These are phyloP conservation scores for Brachionichthys hirsutus DNA, from an alignment of 2,113 vertebrate species.

Conservation along the genomic window DNA sequence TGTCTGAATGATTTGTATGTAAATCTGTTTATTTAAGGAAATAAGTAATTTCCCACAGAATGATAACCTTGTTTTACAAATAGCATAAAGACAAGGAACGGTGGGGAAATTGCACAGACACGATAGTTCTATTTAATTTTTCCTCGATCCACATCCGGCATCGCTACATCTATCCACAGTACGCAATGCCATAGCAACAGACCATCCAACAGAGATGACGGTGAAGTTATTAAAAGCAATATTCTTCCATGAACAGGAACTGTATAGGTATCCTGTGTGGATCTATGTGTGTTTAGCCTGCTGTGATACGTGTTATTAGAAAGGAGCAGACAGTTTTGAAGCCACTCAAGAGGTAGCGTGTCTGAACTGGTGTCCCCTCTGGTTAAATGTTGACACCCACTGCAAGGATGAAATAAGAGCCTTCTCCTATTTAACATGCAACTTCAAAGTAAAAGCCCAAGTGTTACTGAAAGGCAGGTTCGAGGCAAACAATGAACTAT, in stretches of 20 bases:
- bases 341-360: conserved; percentile 33
- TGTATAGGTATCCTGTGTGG: conserved; percentile 42
- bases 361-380: conserved; percentile 39
- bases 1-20: background rate
- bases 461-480: background rate
- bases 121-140: conserved; percentile 8
- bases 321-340: conserved; percentile 50
- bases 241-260: conserved; percentile 36
- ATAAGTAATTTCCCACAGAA: conserved; percentile 2
- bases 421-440: background rate
- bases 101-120: conserved; percentile 5
- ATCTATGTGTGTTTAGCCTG: conserved; percentile 30
- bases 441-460: background rate
- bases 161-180: conserved; percentile 27
- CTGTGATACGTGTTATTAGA: conserved; percentile 51
- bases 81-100: conserved; percentile 3
- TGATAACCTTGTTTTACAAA: conserved; percentile 19
- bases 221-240: conserved; percentile 58
- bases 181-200: conserved; percentile 62
- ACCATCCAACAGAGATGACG: conserved; percentile 57
- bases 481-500: background rate
- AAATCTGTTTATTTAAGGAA: conserved; percentile 8
- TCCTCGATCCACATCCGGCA: conserved; percentile 35
- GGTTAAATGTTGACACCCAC: conserved; percentile 17
- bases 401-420: background rate